Conservation (phyloP, 2,888 invertebrate genomes). For the Limnephilus marmoratus region DNA sequence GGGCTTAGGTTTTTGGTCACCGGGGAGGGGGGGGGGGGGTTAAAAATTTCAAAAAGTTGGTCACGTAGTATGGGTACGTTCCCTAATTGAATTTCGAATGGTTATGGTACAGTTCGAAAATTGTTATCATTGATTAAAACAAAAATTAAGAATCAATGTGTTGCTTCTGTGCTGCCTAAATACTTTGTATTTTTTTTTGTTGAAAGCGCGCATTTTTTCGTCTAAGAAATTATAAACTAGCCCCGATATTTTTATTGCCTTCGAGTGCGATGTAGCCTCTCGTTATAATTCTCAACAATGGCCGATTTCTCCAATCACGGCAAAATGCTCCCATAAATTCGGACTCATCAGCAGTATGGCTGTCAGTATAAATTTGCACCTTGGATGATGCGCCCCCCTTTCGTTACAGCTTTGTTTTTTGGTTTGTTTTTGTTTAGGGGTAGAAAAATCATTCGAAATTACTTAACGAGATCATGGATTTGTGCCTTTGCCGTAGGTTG, state of each 20-base stretch:
- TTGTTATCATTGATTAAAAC: too few relatives aligned
- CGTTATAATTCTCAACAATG: conserved; percentile 26
- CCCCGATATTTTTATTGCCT: background rate
- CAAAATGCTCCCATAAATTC: conserved; percentile 86
- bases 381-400: conserved; percentile 90
- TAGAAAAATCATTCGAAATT: conserved; percentile 69
- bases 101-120: too few relatives aligned
- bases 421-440: conserved; percentile 60
- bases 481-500: conserved; percentile 75
- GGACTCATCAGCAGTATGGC: conserved; percentile 93
- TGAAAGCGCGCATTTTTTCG: background rate
- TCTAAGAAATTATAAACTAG: background rate
- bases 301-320: conserved; percentile 78
- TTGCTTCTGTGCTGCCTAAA: too few relatives aligned
- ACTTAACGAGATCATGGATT: conserved; percentile 77
- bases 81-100: too few relatives aligned
- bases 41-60: too few relatives aligned
- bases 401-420: conserved; percentile 82
- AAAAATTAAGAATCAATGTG: too few relatives aligned
- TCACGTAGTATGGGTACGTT: too few relatives aligned
- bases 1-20: too few relatives aligned
- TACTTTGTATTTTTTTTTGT: too few relatives aligned
- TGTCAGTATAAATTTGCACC: conserved; percentile 98
- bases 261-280: conserved; percentile 37
- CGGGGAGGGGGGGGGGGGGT: too few relatives aligned